These are phyloP conservation scores for Sinotaia quadrata DNA, from an alignment of 2,888 invertebrate species.

Conservation along the genomic window DNA sequence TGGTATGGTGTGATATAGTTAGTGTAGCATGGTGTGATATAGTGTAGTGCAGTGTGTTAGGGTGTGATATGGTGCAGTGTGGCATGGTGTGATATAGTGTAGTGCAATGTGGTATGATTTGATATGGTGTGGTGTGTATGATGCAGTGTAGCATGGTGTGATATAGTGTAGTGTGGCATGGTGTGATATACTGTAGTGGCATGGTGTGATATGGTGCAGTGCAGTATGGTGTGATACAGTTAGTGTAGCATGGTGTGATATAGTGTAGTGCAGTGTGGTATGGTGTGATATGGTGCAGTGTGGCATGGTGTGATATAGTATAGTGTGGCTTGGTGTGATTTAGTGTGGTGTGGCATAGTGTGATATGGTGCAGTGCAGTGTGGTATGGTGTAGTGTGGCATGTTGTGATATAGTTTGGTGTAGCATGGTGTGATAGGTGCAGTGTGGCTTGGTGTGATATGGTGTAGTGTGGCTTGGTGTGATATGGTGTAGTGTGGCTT, in stretches of 20 bases:
- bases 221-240: conserved; percentile 24
- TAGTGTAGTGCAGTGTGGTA: conserved; percentile 27
- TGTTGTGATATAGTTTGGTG: background rate
- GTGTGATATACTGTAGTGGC: conserved; percentile 22
- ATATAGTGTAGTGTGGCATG: conserved; percentile 24
- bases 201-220: conserved; percentile 25
- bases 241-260: conserved; percentile 22
- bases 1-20: background rate
- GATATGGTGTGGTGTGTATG: conserved; percentile 24
- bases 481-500: background rate
- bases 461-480: background rate
- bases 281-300: conserved; percentile 22
- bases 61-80: conserved; percentile 24
- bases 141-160: conserved; percentile 24
- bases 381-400: background rate
- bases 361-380: conserved; percentile 1
- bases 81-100: conserved; percentile 22
- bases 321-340: conserved; percentile 3
- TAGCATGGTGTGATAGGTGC: background rate
- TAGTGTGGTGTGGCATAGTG: background rate
- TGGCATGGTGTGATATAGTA: conserved; percentile 18
- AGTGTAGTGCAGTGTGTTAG: background rate
- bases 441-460: background rate
- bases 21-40: background rate
- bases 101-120: conserved; percentile 21